phyloP scores from a whole-genome alignment of 2,113 vertebrate genomes.

The Hypocryptadius cinnamomeus region DNA sequence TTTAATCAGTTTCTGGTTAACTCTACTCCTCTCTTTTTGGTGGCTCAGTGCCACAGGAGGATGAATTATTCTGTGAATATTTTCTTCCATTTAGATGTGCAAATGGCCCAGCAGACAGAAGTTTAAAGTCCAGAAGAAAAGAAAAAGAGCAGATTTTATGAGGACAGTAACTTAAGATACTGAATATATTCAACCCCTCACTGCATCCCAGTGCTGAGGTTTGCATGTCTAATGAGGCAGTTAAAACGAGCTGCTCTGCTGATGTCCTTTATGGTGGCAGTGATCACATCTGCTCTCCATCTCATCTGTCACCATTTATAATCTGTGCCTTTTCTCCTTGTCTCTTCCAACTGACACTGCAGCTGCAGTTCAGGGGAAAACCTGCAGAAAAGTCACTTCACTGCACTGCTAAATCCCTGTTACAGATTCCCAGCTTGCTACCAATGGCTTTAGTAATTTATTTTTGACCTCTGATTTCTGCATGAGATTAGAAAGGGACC shows the following conservation, averaged over 20 bases:
- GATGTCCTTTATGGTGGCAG: not conserved
- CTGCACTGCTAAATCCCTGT: not conserved
- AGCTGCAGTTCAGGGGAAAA: not conserved
- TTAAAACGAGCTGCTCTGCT: not conserved
- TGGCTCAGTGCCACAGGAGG: not conserved
- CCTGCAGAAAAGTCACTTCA: not conserved
- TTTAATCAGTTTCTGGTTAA: not conserved
- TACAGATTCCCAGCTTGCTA: not conserved
- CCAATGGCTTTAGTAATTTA: not conserved
- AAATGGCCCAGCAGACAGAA: not conserved
- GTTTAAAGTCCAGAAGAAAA: not conserved
- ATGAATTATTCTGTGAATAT: not conserved
- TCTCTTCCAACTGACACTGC: not conserved
- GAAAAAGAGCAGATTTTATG: not conserved
- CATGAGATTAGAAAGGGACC: not conserved
- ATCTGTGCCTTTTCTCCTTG: not conserved
- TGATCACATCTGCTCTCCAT: slow-evolving; percentile 3
- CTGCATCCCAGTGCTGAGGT: not conserved
- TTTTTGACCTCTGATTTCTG: not conserved
- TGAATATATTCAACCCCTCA: not conserved
- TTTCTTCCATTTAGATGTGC: not conserved
- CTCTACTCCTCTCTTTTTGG: not conserved
- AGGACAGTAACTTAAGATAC: not conserved
- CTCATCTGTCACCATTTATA: not conserved
- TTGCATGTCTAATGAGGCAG: slow-evolving; percentile 30